Evolutionary conservation across 2,888 invertebrate genomes (phyloP).

Genomic region (Mythimna albipuncta): DNA sequence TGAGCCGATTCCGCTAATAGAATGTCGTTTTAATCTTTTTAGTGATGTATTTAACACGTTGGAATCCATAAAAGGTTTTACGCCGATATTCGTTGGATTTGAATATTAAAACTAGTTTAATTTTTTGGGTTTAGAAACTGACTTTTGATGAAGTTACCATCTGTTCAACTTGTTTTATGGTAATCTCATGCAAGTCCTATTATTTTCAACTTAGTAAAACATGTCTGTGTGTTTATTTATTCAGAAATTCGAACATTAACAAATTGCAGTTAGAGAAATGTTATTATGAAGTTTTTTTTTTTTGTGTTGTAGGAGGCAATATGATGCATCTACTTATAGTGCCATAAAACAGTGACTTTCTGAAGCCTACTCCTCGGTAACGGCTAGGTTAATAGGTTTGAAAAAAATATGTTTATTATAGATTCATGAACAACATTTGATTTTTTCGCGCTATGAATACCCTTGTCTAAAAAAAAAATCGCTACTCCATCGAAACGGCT

Average conservation of each 20-base stretch:
- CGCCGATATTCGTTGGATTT: constrained; percentile 15
- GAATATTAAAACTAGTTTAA: constrained; percentile 12
- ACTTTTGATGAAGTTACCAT: constrained; percentile 10
- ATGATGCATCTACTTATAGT: too few relatives aligned
- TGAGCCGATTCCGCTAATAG: constrained; percentile 54
- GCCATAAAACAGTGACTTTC: too few relatives aligned
- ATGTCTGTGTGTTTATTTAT: neutral
- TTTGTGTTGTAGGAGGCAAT: too few relatives aligned
- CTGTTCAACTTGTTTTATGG: neutral
- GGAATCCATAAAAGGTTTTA: constrained; percentile 37
- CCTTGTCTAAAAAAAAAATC: too few relatives aligned
- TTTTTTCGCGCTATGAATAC: too few relatives aligned
- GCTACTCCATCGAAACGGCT: too few relatives aligned
- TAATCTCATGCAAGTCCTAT: neutral
- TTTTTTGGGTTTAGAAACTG: neutral
- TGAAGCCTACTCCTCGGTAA: too few relatives aligned
- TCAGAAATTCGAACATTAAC: neutral
- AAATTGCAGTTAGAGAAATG: neutral
- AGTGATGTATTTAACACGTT: constrained; percentile 56
- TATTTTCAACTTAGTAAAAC: neutral
- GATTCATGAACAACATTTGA: too few relatives aligned
- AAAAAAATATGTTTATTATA: too few relatives aligned
- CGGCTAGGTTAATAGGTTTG: too few relatives aligned
- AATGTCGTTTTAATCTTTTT: constrained; percentile 60
- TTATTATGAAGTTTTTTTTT: too few relatives aligned